phyloP scores from a whole-genome alignment of 2,888 invertebrate genomes.

The Ectemnius lituratus region DNA sequence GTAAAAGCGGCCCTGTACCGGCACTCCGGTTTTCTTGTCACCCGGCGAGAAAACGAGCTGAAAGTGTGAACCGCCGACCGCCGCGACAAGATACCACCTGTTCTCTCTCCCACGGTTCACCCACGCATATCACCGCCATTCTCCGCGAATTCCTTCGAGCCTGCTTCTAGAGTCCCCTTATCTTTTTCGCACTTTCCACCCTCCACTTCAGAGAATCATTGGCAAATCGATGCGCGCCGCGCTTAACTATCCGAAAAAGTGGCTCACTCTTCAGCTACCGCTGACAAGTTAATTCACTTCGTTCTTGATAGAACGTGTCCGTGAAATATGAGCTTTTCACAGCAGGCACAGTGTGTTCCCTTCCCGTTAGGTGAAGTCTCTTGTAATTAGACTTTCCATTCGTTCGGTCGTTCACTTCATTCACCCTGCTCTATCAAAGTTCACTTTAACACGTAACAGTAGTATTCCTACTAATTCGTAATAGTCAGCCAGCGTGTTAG shows the following conservation, averaged over 20 bases:
- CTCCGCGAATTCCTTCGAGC: conserved; percentile 56
- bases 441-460: too few species aligned
- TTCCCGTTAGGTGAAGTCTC: too few species aligned
- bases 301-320: neutral
- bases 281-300: conserved; percentile 40
- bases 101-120: conserved; percentile 70
- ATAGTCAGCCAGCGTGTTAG: neutral
- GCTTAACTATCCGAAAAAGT: conserved; percentile 22
- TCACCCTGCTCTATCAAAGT: too few species aligned
- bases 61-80: conserved; percentile 72
- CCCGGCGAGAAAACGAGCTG: conserved; percentile 58
- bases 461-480: too few species aligned
- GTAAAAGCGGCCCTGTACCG: conserved; percentile 63
- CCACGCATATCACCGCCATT: conserved; percentile 58
- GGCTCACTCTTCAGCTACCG: conserved; percentile 17
- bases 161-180: conserved; percentile 29
- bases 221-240: conserved; percentile 45
- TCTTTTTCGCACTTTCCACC: conserved; percentile 52
- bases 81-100: conserved; percentile 73
- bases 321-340: too few species aligned
- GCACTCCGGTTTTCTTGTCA: conserved; percentile 70
- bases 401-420: too few species aligned
- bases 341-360: too few species aligned
- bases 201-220: conserved; percentile 14
- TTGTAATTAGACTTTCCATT: too few species aligned